Base-by-base conservation (phyloP, 1,140 invertebrate species). In the Halyomorpha halys region DNA sequence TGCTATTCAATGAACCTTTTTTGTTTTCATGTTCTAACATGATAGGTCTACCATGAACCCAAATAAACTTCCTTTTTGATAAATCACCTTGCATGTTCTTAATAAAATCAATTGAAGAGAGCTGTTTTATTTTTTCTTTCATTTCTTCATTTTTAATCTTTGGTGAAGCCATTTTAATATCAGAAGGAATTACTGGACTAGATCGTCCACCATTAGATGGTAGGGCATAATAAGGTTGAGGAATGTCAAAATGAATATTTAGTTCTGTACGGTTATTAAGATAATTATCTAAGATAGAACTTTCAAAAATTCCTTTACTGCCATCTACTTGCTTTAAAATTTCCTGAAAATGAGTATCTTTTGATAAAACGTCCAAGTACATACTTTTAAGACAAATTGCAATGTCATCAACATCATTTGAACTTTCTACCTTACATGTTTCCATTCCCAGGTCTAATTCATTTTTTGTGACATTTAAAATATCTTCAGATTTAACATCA, bases 231-330 rank as follows among this genome's bases (percentile, higher is more conserved):
- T 39, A 39, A 11, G 34, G 34, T 39, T 39, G 34, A 39, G 64
- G 64, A 60, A 65, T 23, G 2, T 44, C 39, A 30, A 47, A 65
- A 49, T 61, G 2, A 61, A 65, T 65, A 18, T 65, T 59, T 21
- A 65, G 45, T 54, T 60, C 39, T 6, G 34, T 8, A 23, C 25
- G 56, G n/a, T 65, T 60, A 30, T 44, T 60, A 8, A 59, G 18
- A 30, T 47, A 65, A 11, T 60, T 5, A n/a, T 65, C 64, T 25
- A 65, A 49, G 34, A 44, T 44, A 60, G 19, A 45, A 47, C 59
- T 65, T 18, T 59, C 21, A 47, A 65, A 65, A 11, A 45, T 56
- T 25, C 18, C 18, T 45, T 39, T 39, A 39, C 11, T 39, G 1
- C 4, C 11, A 13, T 39, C 34, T 39, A 13, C 11, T 39, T 39